Percentiles rank a stretch among this genome's conserved stretches.
These are phyloP conservation scores for Lasiurus cinereus DNA, from an alignment of 2,113 vertebrate genomes.

Conservation along the genomic window DNA sequence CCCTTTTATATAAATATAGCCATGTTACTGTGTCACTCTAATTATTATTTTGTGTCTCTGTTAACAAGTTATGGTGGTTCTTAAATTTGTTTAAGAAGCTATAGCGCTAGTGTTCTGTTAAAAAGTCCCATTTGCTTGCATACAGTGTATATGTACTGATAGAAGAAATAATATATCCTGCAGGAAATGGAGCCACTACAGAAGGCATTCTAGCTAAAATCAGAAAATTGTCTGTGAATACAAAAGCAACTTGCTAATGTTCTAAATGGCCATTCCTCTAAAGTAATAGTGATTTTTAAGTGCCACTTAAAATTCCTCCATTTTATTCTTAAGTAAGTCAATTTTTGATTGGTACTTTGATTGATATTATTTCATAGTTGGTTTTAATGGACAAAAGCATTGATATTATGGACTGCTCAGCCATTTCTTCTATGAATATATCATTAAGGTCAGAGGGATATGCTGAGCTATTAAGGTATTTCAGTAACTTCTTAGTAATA, in stretches of 20 bases:
- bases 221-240: background rate
- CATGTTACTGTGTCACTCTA: background rate
- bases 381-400: slow-evolving; percentile 27
- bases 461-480: background rate
- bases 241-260: background rate
- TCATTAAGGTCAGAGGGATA: slow-evolving; percentile 5
- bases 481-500: slow-evolving; percentile 28
- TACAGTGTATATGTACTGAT: background rate
- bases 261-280: background rate
- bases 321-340: slow-evolving; percentile 42
- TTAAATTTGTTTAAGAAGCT: background rate
- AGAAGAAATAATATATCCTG: background rate
- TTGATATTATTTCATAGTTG: slow-evolving; percentile 51
- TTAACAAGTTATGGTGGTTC: background rate
- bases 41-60: background rate
- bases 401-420: background rate
- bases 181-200: background rate
- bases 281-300: slow-evolving; percentile 2
- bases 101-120: background rate
- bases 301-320: background rate
- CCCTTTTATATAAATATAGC: background rate
- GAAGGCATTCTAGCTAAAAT: background rate
- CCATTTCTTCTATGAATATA: background rate
- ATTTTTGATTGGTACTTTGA: slow-evolving; percentile 15
- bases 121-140: accelerated